Evolutionary conservation across 2,888 invertebrate species (phyloP).

Genomic region (Mesorhabditis belari): DNA sequence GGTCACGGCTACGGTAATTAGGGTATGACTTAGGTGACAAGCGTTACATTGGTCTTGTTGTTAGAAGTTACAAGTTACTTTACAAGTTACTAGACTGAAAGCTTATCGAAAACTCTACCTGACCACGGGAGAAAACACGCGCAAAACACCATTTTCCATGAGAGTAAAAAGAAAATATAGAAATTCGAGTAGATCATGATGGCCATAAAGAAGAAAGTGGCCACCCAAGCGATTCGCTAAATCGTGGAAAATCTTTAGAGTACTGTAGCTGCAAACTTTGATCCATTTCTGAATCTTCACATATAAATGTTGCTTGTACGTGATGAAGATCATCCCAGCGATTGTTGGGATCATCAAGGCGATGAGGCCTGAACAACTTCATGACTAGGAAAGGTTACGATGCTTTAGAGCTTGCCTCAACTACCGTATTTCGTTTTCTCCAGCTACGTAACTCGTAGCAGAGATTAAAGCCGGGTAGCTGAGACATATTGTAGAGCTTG

Average conservation of each 20-base stretch:
- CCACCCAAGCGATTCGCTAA: background rate
- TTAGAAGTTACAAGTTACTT: too few species aligned
- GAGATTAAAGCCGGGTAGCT: too few species aligned
- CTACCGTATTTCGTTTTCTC: too few species aligned
- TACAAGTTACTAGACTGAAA: too few species aligned
- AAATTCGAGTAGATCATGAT: background rate
- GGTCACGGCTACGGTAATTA: too few species aligned
- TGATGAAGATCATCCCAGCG: conserved; percentile 54
- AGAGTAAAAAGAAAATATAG: background rate
- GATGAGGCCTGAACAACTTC: conserved; percentile 58
- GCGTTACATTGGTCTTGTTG: too few species aligned
- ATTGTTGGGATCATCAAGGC: conserved; percentile 71
- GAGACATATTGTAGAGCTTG: too few species aligned
- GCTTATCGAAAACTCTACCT: too few species aligned
- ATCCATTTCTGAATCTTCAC: conserved; percentile 71
- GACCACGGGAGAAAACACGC: background rate
- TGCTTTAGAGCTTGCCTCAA: background rate
- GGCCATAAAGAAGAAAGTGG: background rate
- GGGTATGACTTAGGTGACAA: too few species aligned
- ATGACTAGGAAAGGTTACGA: background rate
- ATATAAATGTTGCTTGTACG: conserved; percentile 64
- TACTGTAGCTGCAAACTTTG: conserved; percentile 63
- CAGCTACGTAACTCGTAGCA: too few species aligned
- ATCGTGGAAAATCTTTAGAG: too few species aligned
- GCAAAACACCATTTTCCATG: background rate